Percentiles rank a stretch among this genome's conserved stretches.
Conservation (phyloP, 1,140 invertebrate species). For the Hyphantria cunea region DNA sequence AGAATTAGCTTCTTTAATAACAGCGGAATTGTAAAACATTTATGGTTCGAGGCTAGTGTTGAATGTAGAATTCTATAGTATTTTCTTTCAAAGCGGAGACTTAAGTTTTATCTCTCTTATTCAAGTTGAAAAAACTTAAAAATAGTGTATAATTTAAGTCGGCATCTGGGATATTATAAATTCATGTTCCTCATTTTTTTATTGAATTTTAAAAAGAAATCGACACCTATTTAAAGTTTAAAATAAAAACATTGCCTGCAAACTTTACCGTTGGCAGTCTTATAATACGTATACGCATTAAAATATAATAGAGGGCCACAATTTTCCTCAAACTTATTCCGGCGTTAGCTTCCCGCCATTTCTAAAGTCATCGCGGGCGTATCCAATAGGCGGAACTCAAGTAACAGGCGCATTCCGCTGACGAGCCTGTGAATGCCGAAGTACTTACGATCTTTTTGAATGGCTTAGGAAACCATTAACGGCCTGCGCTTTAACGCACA, state of each 20-base stretch:
- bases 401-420: constrained; percentile 63
- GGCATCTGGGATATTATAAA: no score
- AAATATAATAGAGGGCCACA: background rate
- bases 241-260: no score
- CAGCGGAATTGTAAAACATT: constrained; percentile 53
- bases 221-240: no score
- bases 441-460: constrained; percentile 63
- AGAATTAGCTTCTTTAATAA: constrained; percentile 63
- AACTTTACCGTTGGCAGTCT: no score
- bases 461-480: constrained; percentile 44
- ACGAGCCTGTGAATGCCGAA: constrained; percentile 55
- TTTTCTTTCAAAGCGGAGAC: no score
- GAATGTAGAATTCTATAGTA: background rate
- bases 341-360: constrained; percentile 55
- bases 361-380: constrained; percentile 48
- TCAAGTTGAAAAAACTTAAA: no score
- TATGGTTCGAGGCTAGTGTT: constrained; percentile 43
- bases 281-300: no score
- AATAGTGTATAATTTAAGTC: no score
- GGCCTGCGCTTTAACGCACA: constrained; percentile 17
- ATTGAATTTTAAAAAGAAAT: no score
- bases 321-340: constrained; percentile 20
- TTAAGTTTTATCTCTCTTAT: no score
- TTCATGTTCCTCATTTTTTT: no score
- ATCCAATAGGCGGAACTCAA: constrained; percentile 65